These are phyloP conservation scores for Conus ventricosus DNA, from an alignment of 1,140 invertebrate genomes.

Conservation along the genomic window DNA sequence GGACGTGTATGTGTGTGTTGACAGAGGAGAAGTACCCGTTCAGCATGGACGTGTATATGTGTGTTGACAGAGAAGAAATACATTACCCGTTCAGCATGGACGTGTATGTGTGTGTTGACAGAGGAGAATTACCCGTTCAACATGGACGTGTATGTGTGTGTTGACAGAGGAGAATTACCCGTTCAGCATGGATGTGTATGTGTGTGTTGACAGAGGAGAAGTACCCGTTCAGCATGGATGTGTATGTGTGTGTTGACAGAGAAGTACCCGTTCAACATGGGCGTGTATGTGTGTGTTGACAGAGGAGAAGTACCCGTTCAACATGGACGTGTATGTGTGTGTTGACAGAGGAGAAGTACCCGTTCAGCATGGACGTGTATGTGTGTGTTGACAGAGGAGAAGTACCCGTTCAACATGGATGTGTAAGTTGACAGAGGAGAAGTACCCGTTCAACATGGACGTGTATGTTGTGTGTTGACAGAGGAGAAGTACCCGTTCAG, in stretches of 20 bases:
- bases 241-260: neutral
- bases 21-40: too few species aligned
- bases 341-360: neutral
- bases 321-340: neutral
- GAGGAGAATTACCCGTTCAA: too few species aligned
- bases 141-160: too few species aligned
- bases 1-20: too few species aligned
- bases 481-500: neutral
- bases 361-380: neutral
- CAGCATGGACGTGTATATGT: too few species aligned
- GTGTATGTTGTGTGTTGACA: neutral
- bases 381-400: neutral
- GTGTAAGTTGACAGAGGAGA: neutral
- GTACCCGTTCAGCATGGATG: neutral
- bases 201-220: neutral
- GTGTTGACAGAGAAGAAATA: too few species aligned
- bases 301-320: neutral
- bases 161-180: neutral
- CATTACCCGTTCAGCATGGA: too few species aligned
- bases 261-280: neutral
- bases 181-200: neutral
- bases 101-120: too few species aligned
- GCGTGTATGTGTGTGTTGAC: neutral
- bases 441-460: neutral
- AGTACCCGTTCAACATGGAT: neutral